Conservation (phyloP, 2,888 invertebrate genomes). For the Leptogaster cylindrica region DNA sequence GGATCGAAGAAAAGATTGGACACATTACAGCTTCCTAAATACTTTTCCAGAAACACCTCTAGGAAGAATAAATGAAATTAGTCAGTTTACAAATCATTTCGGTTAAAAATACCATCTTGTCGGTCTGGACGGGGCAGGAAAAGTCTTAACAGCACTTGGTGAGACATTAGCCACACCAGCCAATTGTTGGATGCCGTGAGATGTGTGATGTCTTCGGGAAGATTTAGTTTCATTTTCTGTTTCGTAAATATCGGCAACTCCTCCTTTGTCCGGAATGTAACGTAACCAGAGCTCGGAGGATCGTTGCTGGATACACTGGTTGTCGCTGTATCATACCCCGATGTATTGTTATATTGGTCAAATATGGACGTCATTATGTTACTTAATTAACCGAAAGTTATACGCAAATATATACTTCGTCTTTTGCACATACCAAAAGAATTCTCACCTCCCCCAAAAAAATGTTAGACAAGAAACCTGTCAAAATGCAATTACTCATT, state of each 20-base stretch:
- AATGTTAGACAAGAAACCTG: no score
- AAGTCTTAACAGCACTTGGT: constrained; percentile 79
- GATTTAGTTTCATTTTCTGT: constrained; percentile 79
- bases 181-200: constrained; percentile 82
- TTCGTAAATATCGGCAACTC: constrained; percentile 87
- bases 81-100: no score
- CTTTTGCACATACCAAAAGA: no score
- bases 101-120: constrained; percentile 73
- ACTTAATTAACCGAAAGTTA: no score
- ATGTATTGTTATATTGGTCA: constrained; percentile 84
- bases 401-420: no score
- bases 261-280: constrained; percentile 68
- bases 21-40: constrained; percentile 57
- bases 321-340: constrained; percentile 61
- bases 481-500: no score
- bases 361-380: constrained; percentile 81
- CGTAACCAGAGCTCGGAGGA: constrained; percentile 64
- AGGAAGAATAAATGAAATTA: constrained; percentile 9
- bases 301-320: constrained; percentile 59
- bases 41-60: constrained; percentile 59
- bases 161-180: constrained; percentile 83
- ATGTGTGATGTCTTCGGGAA: constrained; percentile 80
- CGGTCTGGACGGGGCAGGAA: constrained; percentile 80
- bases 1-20: constrained; percentile 71
- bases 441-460: no score